Base-by-base conservation (phyloP, 2,888 invertebrate genomes). In the Campaea margaritaria region DNA sequence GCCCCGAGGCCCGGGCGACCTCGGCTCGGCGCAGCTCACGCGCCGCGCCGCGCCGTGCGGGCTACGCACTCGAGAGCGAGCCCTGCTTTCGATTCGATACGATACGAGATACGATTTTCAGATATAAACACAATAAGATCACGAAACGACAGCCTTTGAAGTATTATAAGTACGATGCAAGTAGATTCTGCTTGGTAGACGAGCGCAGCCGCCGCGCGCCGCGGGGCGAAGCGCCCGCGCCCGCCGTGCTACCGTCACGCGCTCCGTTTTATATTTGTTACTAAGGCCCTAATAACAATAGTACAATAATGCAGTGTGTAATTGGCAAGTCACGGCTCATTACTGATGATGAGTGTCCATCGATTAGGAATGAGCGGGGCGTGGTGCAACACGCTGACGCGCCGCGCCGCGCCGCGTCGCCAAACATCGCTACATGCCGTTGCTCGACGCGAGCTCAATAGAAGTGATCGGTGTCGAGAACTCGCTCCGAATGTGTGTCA, bases 401-500 rank as follows among this genome's bases (percentile, higher is more conserved):
- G 38, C 62, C 56, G 13, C 36, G n/a, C 8, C 7, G 52, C 58
- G 56, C 59, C 62, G 58, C 60, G 61, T 4, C 14, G 31, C 15
- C 55, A 39, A 41, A 27, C 8, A 11, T 14, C n/a, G n/a, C n/a
- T n/a, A n/a, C n/a, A n/a, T n/a, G n/a, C n/a, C n/a, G n/a, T n/a
- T n/a, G 34, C 12, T 34, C 57, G 71, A 75, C 81, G 81, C 78
- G 77, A 79, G 78, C 73, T 69, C 39, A 11, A 49, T 49, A 49
- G 27, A 27, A 50, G 28, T 41, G 76, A 82, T 82, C 71, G 72
- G 64, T 60, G 67, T 52, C 63, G 64, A 68, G 69, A 78, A 68
- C 72, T 12, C 31, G 14, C 36, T 67, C 56, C 64, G 73, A 78
- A 85, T 77, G 77, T 86, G 83, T 87, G 86, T 85, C 86, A 86